A percentile compares a stretch with the other conserved stretches of the same genome.
phyloP scores from a whole-genome alignment of 2,888 invertebrate species.

The Acleris laterana region DNA sequence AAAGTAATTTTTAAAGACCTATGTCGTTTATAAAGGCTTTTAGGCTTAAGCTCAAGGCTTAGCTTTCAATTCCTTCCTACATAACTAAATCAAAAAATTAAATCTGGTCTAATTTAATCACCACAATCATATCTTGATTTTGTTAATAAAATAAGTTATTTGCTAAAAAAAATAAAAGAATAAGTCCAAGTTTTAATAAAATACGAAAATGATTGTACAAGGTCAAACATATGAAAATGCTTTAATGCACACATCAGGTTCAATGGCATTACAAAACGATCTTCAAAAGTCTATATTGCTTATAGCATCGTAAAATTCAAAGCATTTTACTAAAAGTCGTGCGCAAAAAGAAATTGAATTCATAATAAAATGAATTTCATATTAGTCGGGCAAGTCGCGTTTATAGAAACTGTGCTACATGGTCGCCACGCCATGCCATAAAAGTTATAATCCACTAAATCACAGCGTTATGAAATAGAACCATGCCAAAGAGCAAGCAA shows the following conservation, averaged over 20 bases:
- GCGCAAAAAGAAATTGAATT: constrained; percentile 12
- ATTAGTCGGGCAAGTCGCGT: constrained; percentile 18
- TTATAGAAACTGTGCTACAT: constrained; percentile 25
- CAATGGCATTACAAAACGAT: constrained; percentile 6
- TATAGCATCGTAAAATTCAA: constrained; percentile 15
- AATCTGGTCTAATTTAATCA: too few relatives aligned
- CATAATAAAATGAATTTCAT: constrained; percentile 23
- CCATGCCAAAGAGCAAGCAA: constrained; percentile 28
- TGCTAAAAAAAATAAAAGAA: too few relatives aligned
- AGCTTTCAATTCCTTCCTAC: too few relatives aligned
- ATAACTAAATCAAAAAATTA: too few relatives aligned
- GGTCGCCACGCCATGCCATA: constrained; percentile 28
- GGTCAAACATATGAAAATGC: neutral
- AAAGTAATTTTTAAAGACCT: too few relatives aligned
- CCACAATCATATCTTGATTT: too few relatives aligned
- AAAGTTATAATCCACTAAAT: constrained; percentile 32
- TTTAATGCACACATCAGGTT: constrained; percentile 6
- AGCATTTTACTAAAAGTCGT: constrained; percentile 9
- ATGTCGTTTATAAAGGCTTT: too few relatives aligned
- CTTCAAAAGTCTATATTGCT: constrained; percentile 9
- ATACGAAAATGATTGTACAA: neutral
- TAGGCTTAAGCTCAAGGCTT: too few relatives aligned
- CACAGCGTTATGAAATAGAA: constrained; percentile 34
- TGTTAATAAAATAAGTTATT: too few relatives aligned
- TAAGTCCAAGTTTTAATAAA: too few relatives aligned